Base-by-base conservation (phyloP, 2,888 invertebrate species). In the Strigamia transsilvanica region DNA sequence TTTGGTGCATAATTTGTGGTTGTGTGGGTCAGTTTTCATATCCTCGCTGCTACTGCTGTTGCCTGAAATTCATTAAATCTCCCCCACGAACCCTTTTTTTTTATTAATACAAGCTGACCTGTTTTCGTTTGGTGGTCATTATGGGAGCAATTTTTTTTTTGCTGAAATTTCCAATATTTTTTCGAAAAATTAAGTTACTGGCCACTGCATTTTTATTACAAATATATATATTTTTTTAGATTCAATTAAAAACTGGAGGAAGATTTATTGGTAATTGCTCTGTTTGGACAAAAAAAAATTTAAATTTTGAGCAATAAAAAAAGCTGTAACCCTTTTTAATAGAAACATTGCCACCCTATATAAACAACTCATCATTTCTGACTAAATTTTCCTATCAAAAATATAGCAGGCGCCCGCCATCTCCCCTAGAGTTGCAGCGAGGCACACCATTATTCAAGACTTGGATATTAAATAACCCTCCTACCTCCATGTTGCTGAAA, bases 51-150 rank as follows among this genome's bases (percentile, higher is more conserved):
- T 61, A 21, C 61, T 61, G 61, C 61, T 61, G 61, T 61, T 23
- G 61, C 61, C 61, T 61, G 61, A 61, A 61, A 61, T 61, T 61
- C 61, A 61, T 61, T 61, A 61, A 61, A 61, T 61, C 61, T 61
- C 61, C 61, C 61, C 61, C 13, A 12, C 61, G 61, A 61, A 61
- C 21, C 61, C 61, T 23, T 23, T 61, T 61, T 56, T 61, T 61
- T 61, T 18, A 18, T 61, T 61, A 61, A 61, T 61, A 61, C 21
- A 61, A 61, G 23, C 61, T 61, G 61, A 61, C 61, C 61, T 23
- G 61, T 61, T 61, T 18, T 61, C 21, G 10, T 61, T 23, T 21
- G 23, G 61, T 61, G 61, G 61, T 61, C 61, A 61, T 61, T 61
- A 61, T 61, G 61, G 21, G 21, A 61, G 18, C 23, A 10, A 18